Conservation (phyloP, 1,140 invertebrate genomes). For the Metaphire vulgaris region DNA sequence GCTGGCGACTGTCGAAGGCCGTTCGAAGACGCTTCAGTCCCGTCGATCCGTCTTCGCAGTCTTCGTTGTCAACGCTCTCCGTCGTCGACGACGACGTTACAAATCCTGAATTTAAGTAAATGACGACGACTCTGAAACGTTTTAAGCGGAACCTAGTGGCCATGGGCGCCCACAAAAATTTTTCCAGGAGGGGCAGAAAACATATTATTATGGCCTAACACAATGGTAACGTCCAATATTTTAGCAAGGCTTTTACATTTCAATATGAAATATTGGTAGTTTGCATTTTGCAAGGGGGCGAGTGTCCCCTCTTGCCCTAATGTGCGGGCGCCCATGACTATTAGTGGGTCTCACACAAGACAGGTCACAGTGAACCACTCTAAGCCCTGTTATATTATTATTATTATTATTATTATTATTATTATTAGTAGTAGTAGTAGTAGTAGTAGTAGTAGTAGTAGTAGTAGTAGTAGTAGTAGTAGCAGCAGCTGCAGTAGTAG, state of each 20-base stretch:
- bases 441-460: too few species aligned
- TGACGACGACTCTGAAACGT: background rate
- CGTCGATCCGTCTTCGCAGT: background rate
- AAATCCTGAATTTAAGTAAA: background rate
- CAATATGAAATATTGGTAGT: too few species aligned
- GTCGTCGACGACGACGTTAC: background rate
- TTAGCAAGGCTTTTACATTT: background rate
- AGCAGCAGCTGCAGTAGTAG: too few species aligned
- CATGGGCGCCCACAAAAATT: background rate
- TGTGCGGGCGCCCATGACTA: too few species aligned
- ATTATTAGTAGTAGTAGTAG: too few species aligned
- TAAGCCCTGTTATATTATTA: too few species aligned
- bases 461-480: too few species aligned
- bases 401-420: too few species aligned
- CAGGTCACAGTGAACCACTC: too few species aligned
- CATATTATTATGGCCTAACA: background rate
- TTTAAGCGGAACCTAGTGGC: background rate
- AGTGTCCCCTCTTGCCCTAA: too few species aligned
- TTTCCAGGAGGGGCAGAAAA: background rate
- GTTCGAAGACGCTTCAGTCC: slow-evolving; percentile 3
- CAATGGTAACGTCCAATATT: background rate
- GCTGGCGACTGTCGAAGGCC: slow-evolving; percentile 5
- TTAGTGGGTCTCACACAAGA: too few species aligned
- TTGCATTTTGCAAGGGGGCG: too few species aligned
- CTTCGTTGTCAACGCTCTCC: background rate